phyloP scores from a whole-genome alignment of 1,140 invertebrate species.

The Thrips palmi region DNA sequence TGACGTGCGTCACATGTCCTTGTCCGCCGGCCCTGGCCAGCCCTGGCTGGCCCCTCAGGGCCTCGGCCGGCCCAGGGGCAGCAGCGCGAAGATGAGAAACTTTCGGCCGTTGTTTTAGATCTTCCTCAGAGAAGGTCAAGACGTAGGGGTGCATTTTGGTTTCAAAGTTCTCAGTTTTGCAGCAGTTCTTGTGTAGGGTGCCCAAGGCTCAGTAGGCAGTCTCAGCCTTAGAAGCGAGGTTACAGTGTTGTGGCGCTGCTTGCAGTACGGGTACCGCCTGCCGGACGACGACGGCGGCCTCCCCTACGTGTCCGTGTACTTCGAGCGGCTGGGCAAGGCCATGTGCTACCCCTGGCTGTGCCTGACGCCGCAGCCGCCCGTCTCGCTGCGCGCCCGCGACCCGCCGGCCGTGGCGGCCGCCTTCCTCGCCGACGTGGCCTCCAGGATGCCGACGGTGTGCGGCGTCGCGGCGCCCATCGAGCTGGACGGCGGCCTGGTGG shows the following conservation, averaged over 20 bases:
- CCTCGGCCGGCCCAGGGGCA: too few species aligned
- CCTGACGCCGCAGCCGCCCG: constrained; percentile 21
- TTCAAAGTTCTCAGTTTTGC: too few species aligned
- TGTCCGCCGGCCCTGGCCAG: too few species aligned
- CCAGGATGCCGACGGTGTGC: constrained; percentile 11
- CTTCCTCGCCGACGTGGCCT: constrained; percentile 10
- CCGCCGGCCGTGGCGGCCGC: constrained; percentile 17
- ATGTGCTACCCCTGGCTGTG: constrained; percentile 27
- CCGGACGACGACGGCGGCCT: constrained; percentile 22
- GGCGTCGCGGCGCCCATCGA: too few species aligned
- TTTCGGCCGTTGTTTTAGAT: too few species aligned
- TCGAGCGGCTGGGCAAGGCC: constrained; percentile 23
- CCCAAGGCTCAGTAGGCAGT: constrained; percentile 1
- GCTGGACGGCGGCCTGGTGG: constrained; percentile 1
- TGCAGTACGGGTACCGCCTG: constrained; percentile 28
- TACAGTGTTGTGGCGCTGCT: constrained; percentile 11
- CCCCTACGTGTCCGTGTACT: constrained; percentile 23
- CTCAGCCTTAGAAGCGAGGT: constrained; percentile 1
- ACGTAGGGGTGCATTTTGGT: too few species aligned
- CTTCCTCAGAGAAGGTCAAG: too few species aligned
- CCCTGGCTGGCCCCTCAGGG: too few species aligned
- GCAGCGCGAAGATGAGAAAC: too few species aligned
- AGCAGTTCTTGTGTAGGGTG: too few species aligned
- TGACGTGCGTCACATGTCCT: too few species aligned
- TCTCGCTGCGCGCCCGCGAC: constrained; percentile 22